Base-by-base conservation (phyloP, 2,888 invertebrate genomes). In the Bembecia ichneumoniformis region DNA sequence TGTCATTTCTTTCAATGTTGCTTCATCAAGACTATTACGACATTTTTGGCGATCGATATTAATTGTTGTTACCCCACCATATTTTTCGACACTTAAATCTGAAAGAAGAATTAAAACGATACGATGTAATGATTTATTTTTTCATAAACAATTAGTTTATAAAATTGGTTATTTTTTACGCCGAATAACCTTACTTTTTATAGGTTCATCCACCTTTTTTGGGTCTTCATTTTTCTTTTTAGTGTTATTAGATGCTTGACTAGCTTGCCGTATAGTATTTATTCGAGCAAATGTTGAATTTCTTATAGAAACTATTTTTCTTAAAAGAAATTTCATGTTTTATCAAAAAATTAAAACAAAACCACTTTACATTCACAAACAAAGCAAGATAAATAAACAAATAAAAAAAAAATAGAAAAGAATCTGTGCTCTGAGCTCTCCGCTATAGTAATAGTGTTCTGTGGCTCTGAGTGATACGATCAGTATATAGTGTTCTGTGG, bases 31-130 rank as follows among this genome's bases (percentile, higher is more conserved):
- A 60, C 95, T 94, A 78, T 98, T 98, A 44, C 96, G 90, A 59
- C 92, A 93, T 35, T 90, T 87, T 9, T 95, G 94, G 10, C 96
- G 89, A 73, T 97, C 97, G 51, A 98, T 94, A n/a, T 94, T 96
- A 50, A 98, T 91, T 47, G 93, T 89, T 28, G 92, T 93, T 11
- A 96, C 84, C 16, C 87, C 75, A 7, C 91, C 91, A 52, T 90
- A 86, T 59, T 91, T 91, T 53, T 93, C 92, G 4, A 91, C 64
- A 3, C 90, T 49, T 10, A 90, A 74, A 59, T 82, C 86, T 84
- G 60, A 10, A 63, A 68, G 35, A 44, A 20, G 28, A 28, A 9
- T 28, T n/a, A 28, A 28, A 1, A 28, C 0, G 17, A 17, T 17
- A 4, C 17, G 3, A n/a, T n/a, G n/a, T n/a, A 17, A 17, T 17